Conservation (phyloP, 2,113 vertebrate species). For the Microcebus griseorufus region DNA sequence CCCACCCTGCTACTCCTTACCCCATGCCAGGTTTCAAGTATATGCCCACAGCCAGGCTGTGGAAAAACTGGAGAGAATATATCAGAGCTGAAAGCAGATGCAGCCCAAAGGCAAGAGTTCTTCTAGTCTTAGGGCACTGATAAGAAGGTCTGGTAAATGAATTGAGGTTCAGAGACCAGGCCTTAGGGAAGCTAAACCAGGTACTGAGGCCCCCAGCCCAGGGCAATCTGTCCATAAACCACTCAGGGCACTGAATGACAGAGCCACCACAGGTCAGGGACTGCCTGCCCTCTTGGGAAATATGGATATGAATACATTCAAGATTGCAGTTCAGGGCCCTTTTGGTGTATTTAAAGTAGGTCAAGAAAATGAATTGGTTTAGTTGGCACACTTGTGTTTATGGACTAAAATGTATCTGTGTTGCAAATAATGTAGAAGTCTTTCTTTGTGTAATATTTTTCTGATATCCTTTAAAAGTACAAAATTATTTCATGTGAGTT, state of each 20-base stretch:
- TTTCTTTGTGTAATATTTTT: neutral
- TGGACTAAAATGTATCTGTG: neutral
- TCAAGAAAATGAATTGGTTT: neutral
- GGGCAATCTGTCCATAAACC: too few relatives aligned
- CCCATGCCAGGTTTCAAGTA: neutral
- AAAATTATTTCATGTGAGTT: neutral
- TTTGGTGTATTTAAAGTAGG: neutral
- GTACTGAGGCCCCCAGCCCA: neutral
- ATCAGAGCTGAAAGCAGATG: neutral
- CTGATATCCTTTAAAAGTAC: neutral
- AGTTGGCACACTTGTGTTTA: neutral
- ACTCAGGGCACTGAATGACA: neutral
- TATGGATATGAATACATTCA: neutral
- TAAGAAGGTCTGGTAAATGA: neutral
- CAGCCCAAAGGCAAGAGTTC: neutral
- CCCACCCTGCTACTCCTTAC: fast-evolving
- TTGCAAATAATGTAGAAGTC: neutral
- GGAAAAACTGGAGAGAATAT: neutral
- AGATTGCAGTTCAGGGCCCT: neutral
- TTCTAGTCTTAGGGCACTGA: neutral
- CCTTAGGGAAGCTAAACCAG: neutral
- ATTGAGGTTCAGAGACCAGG: neutral
- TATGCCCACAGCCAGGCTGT: neutral
- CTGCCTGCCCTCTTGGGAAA: neutral
- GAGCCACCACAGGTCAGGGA: neutral